These are phyloP conservation scores for Malacosoma neustria DNA, from an alignment of 2,888 invertebrate genomes.

Conservation along the genomic window DNA sequence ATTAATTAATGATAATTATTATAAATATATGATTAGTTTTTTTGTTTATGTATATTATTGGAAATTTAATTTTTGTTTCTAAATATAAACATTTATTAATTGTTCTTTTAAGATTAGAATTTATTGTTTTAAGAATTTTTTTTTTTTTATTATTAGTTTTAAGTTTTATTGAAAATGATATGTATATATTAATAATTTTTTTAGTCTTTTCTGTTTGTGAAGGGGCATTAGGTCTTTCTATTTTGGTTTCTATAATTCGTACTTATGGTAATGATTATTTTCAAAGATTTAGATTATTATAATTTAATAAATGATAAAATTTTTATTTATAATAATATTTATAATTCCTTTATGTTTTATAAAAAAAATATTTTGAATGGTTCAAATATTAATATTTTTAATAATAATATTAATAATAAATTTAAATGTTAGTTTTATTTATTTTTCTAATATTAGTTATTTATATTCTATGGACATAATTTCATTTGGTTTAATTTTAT, in stretches of 20 bases:
- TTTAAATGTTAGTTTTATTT: slow-evolving; percentile 37
- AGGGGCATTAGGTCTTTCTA: slow-evolving; percentile 75
- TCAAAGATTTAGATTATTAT: slow-evolving; percentile 71
- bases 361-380: slow-evolving; percentile 67
- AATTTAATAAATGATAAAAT: slow-evolving; percentile 66
- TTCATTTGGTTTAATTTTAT: slow-evolving; percentile 71
- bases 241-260: slow-evolving; percentile 77
- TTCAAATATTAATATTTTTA: slow-evolving; percentile 66
- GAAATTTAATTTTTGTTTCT: slow-evolving; percentile 67
- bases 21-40: slow-evolving; percentile 45
- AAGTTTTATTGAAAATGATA: slow-evolving; percentile 54
- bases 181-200: slow-evolving; percentile 76
- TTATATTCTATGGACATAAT: slow-evolving; percentile 63
- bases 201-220: slow-evolving; percentile 79
- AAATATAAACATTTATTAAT: slow-evolving; percentile 76
- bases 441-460: slow-evolving; percentile 52
- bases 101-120: slow-evolving; percentile 76
- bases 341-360: slow-evolving; percentile 67
- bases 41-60: slow-evolving; percentile 64
- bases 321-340: slow-evolving; percentile 61
- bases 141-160: slow-evolving; percentile 63
- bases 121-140: slow-evolving; percentile 75
- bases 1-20: slow-evolving; percentile 59
- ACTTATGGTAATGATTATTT: slow-evolving; percentile 78
- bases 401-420: slow-evolving; percentile 64